These are phyloP conservation scores for Falco cherrug DNA, from an alignment of 2,797 vertebrate species.

Conservation along the genomic window DNA sequence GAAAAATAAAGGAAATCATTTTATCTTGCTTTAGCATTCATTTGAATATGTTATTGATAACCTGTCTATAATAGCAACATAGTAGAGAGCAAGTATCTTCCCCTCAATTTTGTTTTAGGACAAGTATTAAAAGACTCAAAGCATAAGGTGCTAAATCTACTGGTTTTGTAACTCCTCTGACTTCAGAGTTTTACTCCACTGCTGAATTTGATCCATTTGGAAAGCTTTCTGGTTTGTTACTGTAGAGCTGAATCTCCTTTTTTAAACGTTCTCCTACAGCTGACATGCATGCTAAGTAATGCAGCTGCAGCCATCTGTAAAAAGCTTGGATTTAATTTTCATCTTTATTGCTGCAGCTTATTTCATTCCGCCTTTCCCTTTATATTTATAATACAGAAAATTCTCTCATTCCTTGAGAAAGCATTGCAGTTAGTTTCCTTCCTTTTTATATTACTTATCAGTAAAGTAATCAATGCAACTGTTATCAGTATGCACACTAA, in stretches of 20 bases:
- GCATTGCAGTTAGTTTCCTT: neutral
- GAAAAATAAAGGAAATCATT: neutral
- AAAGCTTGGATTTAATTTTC: slow-evolving; percentile 63
- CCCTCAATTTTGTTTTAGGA: slow-evolving; percentile 21
- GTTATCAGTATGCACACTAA: slow-evolving; percentile 9
- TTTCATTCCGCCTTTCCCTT: slow-evolving; percentile 8
- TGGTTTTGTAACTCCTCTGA: neutral
- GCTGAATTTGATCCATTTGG: slow-evolving; percentile 12
- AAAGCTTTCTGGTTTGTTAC: slow-evolving; percentile 16
- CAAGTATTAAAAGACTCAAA: neutral
- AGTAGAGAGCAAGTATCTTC: neutral
- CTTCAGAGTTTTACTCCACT: neutral
- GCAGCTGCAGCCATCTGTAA: slow-evolving; percentile 45
- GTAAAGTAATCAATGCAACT: slow-evolving; percentile 41
- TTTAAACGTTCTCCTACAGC: slow-evolving; percentile 14
- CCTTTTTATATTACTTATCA: slow-evolving; percentile 19
- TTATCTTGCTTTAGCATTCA: neutral
- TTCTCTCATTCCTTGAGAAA: slow-evolving; percentile 2
- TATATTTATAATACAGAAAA: slow-evolving; percentile 35
- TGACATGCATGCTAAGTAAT: slow-evolving; percentile 23
- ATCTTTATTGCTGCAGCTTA: slow-evolving; percentile 49
- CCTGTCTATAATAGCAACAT: neutral
- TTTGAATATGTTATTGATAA: neutral
- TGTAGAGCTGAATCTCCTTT: neutral
- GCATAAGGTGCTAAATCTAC: neutral